These are phyloP conservation scores for Callyntrura guangdongensis DNA, from an alignment of 2,888 invertebrate species.

Conservation along the genomic window DNA sequence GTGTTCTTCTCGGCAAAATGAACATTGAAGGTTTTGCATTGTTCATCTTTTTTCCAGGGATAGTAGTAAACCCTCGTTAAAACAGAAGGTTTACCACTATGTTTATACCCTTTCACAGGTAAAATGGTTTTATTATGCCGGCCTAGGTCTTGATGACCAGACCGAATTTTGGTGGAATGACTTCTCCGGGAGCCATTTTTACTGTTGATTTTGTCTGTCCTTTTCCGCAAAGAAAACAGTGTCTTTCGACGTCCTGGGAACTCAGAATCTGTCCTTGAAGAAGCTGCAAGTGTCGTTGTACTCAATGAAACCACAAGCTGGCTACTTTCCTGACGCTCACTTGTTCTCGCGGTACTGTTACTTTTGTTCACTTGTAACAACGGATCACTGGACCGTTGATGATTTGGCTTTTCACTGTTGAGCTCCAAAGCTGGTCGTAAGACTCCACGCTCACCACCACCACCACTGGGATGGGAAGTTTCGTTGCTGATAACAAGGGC, in stretches of 20 bases:
- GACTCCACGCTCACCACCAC: conserved; percentile 34
- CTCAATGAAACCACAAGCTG: conserved; percentile 65
- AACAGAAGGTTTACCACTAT: conserved; percentile 63
- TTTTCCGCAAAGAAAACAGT: conserved; percentile 50
- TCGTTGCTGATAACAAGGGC: conserved; percentile 77
- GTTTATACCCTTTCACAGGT: conserved; percentile 25
- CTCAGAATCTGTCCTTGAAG: conserved; percentile 39
- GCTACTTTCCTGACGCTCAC: conserved; percentile 36
- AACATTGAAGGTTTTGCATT: conserved; percentile 84
- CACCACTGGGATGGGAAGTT: conserved; percentile 12
- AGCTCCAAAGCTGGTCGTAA: neutral
- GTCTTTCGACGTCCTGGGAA: conserved; percentile 52
- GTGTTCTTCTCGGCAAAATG: conserved; percentile 85
- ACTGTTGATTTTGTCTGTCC: conserved; percentile 46
- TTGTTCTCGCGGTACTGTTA: conserved; percentile 38
- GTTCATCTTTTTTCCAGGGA: conserved; percentile 84
- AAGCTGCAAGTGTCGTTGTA: conserved; percentile 30
- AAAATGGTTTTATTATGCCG: neutral
- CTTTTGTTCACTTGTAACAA: conserved; percentile 43
- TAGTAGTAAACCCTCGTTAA: conserved; percentile 68
- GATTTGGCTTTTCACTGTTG: conserved; percentile 59
- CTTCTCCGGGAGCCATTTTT: conserved; percentile 82
- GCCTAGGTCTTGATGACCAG: conserved; percentile 82
- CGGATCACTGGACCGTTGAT: neutral
- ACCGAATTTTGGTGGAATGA: conserved; percentile 84